A percentile compares a stretch with the other conserved stretches of the same genome.
phyloP scores from a whole-genome alignment of 2,888 invertebrate genomes.

The Atethmia centrago region DNA sequence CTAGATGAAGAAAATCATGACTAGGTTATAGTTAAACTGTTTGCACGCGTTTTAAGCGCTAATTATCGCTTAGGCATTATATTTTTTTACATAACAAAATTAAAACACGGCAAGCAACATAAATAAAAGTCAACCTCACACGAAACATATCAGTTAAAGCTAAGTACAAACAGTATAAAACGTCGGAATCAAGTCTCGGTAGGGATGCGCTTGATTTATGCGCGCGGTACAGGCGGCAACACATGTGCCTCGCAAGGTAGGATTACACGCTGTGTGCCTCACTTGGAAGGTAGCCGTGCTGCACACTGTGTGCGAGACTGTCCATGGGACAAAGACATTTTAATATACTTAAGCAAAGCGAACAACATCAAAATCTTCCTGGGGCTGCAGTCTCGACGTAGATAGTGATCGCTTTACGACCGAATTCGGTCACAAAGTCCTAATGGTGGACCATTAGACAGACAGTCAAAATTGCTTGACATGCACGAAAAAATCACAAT shows the following conservation, averaged over 20 bases:
- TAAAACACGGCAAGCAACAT: conserved; percentile 27
- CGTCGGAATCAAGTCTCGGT: conserved; percentile 63
- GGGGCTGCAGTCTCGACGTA: too few relatives aligned
- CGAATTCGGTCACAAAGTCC: too few relatives aligned
- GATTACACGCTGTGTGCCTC: conserved; percentile 70
- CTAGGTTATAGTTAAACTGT: background rate
- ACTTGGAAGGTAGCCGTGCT: conserved; percentile 19
- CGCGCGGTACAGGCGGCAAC: conserved; percentile 66
- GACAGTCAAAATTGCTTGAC: too few relatives aligned
- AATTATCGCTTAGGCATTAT: background rate
- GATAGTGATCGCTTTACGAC: too few relatives aligned
- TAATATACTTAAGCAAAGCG: background rate
- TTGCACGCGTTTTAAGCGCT: background rate
- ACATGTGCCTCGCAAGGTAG: conserved; percentile 71
- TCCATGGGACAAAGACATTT: conserved; percentile 1
- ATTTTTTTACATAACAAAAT: conserved; percentile 15
- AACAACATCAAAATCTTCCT: too few relatives aligned
- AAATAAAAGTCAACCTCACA: conserved; percentile 42
- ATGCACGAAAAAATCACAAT: too few relatives aligned
- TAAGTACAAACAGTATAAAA: conserved; percentile 63
- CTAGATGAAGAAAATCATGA: background rate
- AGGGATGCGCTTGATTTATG: conserved; percentile 66
- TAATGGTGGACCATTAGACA: too few relatives aligned
- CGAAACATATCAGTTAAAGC: conserved; percentile 59
- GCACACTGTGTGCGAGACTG: conserved; percentile 22